These are phyloP conservation scores for Ectemnius continuus DNA, from an alignment of 2,888 invertebrate species.

Conservation along the genomic window DNA sequence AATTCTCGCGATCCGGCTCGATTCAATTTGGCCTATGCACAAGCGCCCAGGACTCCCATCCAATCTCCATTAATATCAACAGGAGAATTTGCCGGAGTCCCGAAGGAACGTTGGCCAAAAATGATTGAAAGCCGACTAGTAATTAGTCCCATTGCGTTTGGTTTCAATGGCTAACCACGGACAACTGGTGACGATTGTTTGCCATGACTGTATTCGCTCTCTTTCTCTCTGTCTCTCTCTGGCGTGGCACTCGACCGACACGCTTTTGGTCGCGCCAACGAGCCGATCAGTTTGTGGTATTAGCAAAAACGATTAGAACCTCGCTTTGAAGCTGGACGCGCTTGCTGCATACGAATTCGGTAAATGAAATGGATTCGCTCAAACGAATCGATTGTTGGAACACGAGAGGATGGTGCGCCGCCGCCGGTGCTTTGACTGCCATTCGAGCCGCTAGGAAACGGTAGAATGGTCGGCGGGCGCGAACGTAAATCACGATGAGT, in stretches of 20 bases:
- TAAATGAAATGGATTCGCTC: not conserved
- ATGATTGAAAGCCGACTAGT: not conserved
- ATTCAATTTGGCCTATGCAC: not conserved
- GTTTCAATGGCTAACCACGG: not conserved
- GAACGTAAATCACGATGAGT: too few relatives aligned
- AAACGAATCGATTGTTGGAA: too few relatives aligned
- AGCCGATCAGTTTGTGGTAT: slow-evolving; percentile 1
- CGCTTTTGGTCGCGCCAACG: not conserved
- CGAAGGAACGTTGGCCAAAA: not conserved
- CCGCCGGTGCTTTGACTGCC: too few relatives aligned
- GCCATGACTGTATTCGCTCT: not conserved
- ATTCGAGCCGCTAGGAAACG: too few relatives aligned
- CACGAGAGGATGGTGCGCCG: too few relatives aligned
- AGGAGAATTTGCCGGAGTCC: too few relatives aligned
- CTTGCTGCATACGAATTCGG: not conserved
- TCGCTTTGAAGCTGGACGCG: not conserved
- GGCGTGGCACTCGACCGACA: too few relatives aligned
- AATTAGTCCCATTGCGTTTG: slow-evolving; percentile 7
- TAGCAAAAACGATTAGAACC: not conserved
- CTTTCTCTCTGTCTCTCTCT: not conserved
- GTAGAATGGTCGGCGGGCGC: too few relatives aligned
- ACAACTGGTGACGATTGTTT: not conserved
- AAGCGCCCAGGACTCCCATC: too few relatives aligned
- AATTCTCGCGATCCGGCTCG: not conserved
- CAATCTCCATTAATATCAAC: too few relatives aligned